Conservation (phyloP, 2,797 vertebrate genomes). For the Characodon lateralis region DNA sequence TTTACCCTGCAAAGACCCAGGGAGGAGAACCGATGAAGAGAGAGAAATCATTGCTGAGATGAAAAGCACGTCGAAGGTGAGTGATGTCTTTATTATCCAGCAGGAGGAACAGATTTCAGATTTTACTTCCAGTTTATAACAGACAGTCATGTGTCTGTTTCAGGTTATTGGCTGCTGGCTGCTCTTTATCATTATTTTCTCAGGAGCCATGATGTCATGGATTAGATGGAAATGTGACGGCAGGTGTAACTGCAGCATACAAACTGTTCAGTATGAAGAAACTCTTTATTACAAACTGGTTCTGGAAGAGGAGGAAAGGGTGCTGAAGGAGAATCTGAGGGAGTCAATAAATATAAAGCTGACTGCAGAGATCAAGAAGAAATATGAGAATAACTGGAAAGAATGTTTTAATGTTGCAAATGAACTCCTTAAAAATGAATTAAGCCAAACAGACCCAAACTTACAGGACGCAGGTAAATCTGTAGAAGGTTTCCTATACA, state of each 20-base stretch:
- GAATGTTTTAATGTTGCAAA: slow-evolving; percentile 1
- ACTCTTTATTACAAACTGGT: slow-evolving; percentile 2
- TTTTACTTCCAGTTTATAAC: background rate
- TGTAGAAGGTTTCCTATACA: too few relatives aligned
- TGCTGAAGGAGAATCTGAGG: background rate
- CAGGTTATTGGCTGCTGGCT: background rate
- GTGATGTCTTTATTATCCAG: background rate
- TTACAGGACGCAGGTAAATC: too few relatives aligned
- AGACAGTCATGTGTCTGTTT: background rate
- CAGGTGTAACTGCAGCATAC: background rate
- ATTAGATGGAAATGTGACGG: background rate
- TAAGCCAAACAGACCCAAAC: too few relatives aligned
- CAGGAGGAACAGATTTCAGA: background rate
- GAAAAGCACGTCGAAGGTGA: slow-evolving; percentile 11
- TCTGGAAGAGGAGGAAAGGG: background rate
- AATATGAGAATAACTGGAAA: background rate
- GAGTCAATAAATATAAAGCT: background rate
- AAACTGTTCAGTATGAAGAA: background rate
- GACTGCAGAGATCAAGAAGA: background rate
- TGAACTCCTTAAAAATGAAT: accelerated
- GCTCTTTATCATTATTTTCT: background rate
- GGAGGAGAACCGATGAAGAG: background rate
- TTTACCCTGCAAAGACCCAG: background rate
- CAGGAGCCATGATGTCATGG: background rate
- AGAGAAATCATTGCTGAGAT: background rate